Evolutionary conservation across 1,140 invertebrate species (phyloP).

Genomic region (Helicoverpa zea): DNA sequence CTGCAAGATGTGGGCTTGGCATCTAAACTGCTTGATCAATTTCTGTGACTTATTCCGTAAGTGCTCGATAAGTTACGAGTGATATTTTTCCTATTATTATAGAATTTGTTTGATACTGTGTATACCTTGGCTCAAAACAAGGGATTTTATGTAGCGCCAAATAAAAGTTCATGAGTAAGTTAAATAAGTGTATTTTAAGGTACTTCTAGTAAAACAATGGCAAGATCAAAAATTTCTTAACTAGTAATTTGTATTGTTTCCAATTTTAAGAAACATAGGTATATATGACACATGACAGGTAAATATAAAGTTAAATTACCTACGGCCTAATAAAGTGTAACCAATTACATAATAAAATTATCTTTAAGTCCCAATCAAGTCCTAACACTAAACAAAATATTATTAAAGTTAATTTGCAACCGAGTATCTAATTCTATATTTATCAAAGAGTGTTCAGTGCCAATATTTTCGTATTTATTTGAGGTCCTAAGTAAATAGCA

Average conservation of each 20-base stretch:
- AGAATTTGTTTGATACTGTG: neutral
- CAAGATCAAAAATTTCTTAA: no score
- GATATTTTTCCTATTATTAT: constrained; percentile 3
- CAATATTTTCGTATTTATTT: constrained; percentile 11
- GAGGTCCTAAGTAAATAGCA: constrained; percentile 34
- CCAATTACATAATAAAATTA: no score
- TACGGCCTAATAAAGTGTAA: no score
- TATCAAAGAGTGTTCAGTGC: constrained; percentile 12
- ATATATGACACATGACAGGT: no score
- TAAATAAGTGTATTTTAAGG: no score
- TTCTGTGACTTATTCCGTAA: constrained; percentile 20
- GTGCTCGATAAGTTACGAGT: neutral
- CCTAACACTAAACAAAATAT: no score
- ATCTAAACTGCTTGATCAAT: constrained; percentile 55
- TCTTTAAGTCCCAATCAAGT: no score
- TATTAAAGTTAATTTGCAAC: no score
- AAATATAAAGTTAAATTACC: neutral
- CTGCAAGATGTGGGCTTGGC: constrained; percentile 33
- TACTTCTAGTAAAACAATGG: no score
- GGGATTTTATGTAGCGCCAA: neutral
- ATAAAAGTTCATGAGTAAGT: no score
- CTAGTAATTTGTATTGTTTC: no score
- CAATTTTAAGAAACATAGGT: no score
- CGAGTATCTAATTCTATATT: neutral
- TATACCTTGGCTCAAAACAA: neutral